These are phyloP conservation scores for Eurosta solidaginis DNA, from an alignment of 1,140 invertebrate species.

Conservation along the genomic window DNA sequence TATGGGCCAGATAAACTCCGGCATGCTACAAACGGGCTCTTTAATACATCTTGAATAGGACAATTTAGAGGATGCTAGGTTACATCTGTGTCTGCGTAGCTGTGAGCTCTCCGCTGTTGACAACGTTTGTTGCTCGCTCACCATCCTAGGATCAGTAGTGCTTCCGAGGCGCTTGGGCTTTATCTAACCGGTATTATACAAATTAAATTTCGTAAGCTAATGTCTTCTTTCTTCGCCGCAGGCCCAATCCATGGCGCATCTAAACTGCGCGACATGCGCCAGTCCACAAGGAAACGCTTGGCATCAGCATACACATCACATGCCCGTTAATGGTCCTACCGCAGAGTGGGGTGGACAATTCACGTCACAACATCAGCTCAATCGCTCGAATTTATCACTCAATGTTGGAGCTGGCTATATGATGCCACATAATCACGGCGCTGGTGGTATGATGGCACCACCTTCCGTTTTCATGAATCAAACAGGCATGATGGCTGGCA, in stretches of 20 bases:
- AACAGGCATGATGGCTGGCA: conserved; percentile 46
- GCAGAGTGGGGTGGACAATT: conserved; percentile 58
- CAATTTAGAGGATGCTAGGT: too few relatives aligned
- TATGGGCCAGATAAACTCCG: too few relatives aligned
- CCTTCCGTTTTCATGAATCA: conserved; percentile 55
- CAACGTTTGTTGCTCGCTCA: too few relatives aligned
- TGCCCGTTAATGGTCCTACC: conserved; percentile 47
- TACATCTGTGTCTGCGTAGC: too few relatives aligned
- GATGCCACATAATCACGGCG: conserved; percentile 51
- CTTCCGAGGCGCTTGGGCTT: too few relatives aligned
- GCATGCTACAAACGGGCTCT: too few relatives aligned
- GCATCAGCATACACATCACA: conserved; percentile 39
- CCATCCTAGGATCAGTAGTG: too few relatives aligned
- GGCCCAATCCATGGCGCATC: conserved; percentile 74
- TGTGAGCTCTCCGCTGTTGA: too few relatives aligned
- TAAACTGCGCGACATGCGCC: conserved; percentile 63
- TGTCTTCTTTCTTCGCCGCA: conserved; percentile 47
- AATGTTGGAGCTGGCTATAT: conserved; percentile 62
- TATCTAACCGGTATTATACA: too few relatives aligned
- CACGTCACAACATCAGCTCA: conserved; percentile 66
- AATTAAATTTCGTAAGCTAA: neutral
- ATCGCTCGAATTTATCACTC: conserved; percentile 70
- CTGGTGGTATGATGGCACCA: conserved; percentile 60
- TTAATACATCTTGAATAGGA: too few relatives aligned
- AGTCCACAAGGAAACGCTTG: conserved; percentile 40